Percentiles rank a stretch among this genome's conserved stretches.
phyloP scores from a whole-genome alignment of 2,797 vertebrate species.

The Linurgus olivaceus region DNA sequence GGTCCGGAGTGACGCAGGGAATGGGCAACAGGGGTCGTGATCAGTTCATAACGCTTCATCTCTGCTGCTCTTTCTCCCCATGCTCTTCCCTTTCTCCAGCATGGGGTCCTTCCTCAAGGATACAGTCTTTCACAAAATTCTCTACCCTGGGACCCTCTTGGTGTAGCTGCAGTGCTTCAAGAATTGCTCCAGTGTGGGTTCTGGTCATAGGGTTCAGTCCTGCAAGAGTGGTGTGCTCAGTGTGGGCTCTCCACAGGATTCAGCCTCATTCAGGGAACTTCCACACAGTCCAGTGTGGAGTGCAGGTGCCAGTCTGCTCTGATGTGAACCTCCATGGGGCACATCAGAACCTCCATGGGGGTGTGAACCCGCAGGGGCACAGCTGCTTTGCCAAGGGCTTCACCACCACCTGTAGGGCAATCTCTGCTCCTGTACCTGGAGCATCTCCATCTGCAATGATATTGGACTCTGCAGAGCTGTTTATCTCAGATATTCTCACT shows the following conservation, averaged over 20 bases:
- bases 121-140: not conserved
- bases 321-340: not conserved
- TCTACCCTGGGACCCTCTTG: not conserved
- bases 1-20: accelerated
- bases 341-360: not conserved
- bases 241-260: not conserved
- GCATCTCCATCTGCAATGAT: not conserved
- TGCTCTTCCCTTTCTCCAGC: not conserved
- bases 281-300: not conserved
- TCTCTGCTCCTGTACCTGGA: not conserved
- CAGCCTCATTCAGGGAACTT: not conserved
- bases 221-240: not conserved
- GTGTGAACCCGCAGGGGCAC: not conserved
- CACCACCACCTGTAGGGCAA: not conserved
- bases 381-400: not conserved
- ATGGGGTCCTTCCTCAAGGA: not conserved
- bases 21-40: accelerated
- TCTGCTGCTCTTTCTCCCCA: not conserved
- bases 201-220: not conserved
- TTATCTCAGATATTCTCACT: not conserved
- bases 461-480: not conserved
- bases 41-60: not conserved
- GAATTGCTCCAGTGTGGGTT: not conserved
- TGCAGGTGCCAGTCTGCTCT: not conserved
- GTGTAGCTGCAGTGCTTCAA: not conserved